Base-by-base conservation (phyloP, 1,140 invertebrate species). In the Drosophila leontia region DNA sequence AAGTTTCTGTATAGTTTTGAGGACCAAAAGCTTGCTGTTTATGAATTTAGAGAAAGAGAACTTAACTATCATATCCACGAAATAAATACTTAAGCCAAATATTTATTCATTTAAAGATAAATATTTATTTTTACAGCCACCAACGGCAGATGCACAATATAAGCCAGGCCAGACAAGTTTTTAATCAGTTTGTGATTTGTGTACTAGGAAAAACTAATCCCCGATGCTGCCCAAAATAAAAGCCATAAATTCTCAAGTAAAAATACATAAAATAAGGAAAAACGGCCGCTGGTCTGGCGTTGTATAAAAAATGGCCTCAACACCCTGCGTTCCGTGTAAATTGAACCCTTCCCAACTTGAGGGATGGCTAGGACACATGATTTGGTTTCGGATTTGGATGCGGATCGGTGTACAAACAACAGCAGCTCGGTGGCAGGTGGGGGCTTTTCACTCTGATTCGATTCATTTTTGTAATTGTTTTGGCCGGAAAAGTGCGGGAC, bases 131-230 rank as follows among this genome's bases (percentile, higher is more conserved):
- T 23, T 34, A n/a, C 12, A 45, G 3, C 19, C 37, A 6, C 19
- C 19, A 44, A 19, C 6, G n/a, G 17, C 35, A 26, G n/a, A 37
- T 12, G 11, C 65, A 26, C 15, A 53, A 67, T 67, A 68, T 34
- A 39, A 68, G 56, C 57, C 8, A 44, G 57, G 56, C 62, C 42
- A 26, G 37, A 37, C 48, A 53, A 53, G 50, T 70, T 76, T 87
- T 83, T 88, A 84, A 87, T 87, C 77, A 83, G 84, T 83, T 80
- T 87, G 47, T 70, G 80, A 82, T 82, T 78, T 58, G 51, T 62
- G 63, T 63, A 51, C 39, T 29, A 19, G 56, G 50, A 74, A 83
- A 88, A 88, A 88, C 76, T 88, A 80, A 88, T 87, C 80, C 77
- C 63, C 60, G 62, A 65, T 78, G 57, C 71, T 29, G 60, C 56